These are phyloP conservation scores for Himantopus leucocephalus DNA, from an alignment of 2,113 vertebrate species.

Conservation along the genomic window DNA sequence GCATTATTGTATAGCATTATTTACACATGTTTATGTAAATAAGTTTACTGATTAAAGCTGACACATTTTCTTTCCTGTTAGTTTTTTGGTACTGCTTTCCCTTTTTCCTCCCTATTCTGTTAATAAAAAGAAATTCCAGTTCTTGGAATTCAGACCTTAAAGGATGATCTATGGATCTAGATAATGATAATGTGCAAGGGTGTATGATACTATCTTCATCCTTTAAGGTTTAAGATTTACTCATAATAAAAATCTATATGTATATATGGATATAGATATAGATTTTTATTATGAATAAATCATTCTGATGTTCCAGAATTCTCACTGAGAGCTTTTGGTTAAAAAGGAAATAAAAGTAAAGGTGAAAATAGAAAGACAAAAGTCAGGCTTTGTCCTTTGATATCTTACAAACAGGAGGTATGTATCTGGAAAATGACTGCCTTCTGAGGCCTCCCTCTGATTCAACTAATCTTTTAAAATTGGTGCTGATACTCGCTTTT, in stretches of 20 bases:
- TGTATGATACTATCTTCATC: too few relatives aligned
- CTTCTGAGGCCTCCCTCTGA: constrained; percentile 17
- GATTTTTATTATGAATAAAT: neutral
- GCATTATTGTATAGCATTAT: neutral
- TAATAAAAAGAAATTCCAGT: neutral
- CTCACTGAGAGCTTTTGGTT: neutral
- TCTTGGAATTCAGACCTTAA: neutral
- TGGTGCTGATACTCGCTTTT: neutral
- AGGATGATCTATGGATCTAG: neutral
- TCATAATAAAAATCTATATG: too few relatives aligned
- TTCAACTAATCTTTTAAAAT: constrained; percentile 42
- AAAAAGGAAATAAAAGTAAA: constrained; percentile 10
- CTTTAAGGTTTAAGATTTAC: too few relatives aligned
- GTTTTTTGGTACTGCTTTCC: neutral
- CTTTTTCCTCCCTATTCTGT: neutral
- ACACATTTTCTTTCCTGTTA: neutral
- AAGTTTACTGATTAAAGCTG: neutral
- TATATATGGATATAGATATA: neutral
- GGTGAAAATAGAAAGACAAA: constrained; percentile 4
- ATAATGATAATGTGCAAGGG: too few relatives aligned
- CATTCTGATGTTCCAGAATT: neutral
- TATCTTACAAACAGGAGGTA: neutral
- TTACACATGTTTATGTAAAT: neutral
- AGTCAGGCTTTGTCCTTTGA: constrained; percentile 10
- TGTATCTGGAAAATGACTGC: neutral